Evolutionary conservation across 2,113 vertebrate genomes (phyloP).

Genomic region (Pithys albifrons): DNA sequence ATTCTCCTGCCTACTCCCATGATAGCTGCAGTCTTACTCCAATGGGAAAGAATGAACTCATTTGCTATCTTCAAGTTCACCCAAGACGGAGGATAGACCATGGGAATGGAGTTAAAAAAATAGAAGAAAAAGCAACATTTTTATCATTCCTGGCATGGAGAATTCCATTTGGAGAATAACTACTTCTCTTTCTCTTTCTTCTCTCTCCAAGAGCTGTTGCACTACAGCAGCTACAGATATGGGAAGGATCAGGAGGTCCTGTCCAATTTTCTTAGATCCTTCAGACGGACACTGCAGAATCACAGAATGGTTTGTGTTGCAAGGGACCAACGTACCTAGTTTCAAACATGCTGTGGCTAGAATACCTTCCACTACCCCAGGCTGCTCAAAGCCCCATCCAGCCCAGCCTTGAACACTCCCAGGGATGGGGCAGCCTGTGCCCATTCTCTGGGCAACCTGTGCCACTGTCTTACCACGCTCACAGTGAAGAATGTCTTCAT

Average conservation of each 20-base stretch:
- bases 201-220: background rate
- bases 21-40: background rate
- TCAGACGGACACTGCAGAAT: background rate
- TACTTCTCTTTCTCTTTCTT: background rate
- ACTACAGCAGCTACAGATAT: background rate
- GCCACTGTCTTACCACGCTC: background rate
- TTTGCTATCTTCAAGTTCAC: background rate
- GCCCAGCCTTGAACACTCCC: background rate
- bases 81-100: background rate
- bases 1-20: background rate
- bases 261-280: background rate
- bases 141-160: background rate
- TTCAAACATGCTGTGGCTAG: background rate
- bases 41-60: background rate
- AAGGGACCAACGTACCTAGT: background rate
- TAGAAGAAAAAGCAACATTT: background rate
- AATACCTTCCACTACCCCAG: background rate
- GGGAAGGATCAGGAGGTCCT: background rate
- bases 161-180: background rate
- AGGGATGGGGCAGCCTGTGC: background rate
- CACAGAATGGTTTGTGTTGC: background rate
- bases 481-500: background rate
- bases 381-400: background rate
- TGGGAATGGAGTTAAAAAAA: slow-evolving; percentile 24
- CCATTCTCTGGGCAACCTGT: background rate